These are phyloP conservation scores for Archilochus colubris DNA, from an alignment of 2,113 vertebrate genomes.

Conservation along the genomic window DNA sequence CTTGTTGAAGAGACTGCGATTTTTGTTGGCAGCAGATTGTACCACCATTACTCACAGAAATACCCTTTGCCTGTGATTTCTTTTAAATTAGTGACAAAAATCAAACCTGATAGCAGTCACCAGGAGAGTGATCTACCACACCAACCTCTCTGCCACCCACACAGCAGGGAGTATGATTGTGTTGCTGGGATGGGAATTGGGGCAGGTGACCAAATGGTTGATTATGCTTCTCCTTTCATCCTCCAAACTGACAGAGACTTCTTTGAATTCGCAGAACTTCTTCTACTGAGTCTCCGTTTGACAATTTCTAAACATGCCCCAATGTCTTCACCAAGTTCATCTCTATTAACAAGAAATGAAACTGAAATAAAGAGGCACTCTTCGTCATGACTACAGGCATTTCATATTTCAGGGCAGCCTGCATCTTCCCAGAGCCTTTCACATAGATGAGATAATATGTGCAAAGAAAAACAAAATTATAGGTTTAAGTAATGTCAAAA, in stretches of 20 bases:
- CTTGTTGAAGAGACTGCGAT: constrained; percentile 13
- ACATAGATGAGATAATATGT: constrained; percentile 72
- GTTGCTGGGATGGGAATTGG: background rate
- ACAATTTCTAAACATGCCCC: constrained; percentile 62
- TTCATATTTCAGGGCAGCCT: constrained; percentile 73
- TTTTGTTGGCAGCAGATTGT: constrained; percentile 10
- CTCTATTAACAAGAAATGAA: constrained; percentile 65
- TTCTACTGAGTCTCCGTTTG: constrained; percentile 40
- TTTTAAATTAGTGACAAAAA: constrained; percentile 34
- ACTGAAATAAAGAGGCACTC: constrained; percentile 59
- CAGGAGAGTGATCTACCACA: background rate
- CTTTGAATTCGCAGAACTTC: constrained; percentile 41
- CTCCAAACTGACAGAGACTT: constrained; percentile 25
- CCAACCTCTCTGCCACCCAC: background rate
- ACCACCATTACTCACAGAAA: constrained; percentile 24
- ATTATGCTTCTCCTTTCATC: constrained; percentile 16
- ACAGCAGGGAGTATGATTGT: fast-evolving
- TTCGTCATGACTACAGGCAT: constrained; percentile 68
- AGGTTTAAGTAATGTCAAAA: constrained; percentile 81
- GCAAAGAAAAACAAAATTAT: constrained; percentile 77
- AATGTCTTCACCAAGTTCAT: constrained; percentile 59
- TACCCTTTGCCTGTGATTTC: constrained; percentile 15
- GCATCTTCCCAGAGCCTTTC: constrained; percentile 61
- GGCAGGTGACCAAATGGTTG: constrained; percentile 15
- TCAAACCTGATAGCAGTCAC: background rate